Evolutionary conservation across 2,888 invertebrate genomes (phyloP), one percentile per base, ranked within the genome.

Genomic region (Ophion ellenae): DNA sequence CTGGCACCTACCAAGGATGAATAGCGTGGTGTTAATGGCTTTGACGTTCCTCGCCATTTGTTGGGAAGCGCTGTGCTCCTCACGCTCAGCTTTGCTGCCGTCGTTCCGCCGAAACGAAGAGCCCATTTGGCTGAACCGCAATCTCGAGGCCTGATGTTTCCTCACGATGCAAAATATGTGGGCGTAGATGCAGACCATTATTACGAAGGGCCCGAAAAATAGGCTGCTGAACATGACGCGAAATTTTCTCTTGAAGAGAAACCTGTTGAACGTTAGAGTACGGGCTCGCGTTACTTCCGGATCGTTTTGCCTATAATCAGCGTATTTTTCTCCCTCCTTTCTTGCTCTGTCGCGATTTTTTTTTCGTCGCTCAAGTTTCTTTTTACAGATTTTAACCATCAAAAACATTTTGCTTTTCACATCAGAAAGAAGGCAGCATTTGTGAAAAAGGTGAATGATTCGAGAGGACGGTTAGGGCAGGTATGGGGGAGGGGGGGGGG

Each of bases 11-110:
- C 96, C 96, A 47, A 96, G 93, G 87, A 96, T 96, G 73, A 96
- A 93, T 53, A 96, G 92, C 0, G 96, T 96, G 0, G 96, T 96
- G 88, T 95, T 94, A 63, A 96, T 94, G 9, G 96, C 96, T 91
- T 96, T 95, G 79, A 95, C 93, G 86, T 95, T 95, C 24, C 94
- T 94, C 83, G 94, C 94, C 90, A 95, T 92, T 87, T 94, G 93
- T n/a, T 89, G 90, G 10, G 86, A 83, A 32, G 85, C 83, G 28
- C 74, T 86, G n/a, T 83, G 87, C 17, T 85, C 79, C n/a, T 86
- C 75, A 53, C 78, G 28, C 7, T 81, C 74, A 10, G 66, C 28
- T 10, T 57, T 74, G 24, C 32, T 67, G 59, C 84, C 81, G 9
- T 84, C 81, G 63, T 66, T 80, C 2, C 84, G 73, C 17, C 83